Conservation (phyloP, 2,113 vertebrate genomes). For the Smithornis capensis region DNA sequence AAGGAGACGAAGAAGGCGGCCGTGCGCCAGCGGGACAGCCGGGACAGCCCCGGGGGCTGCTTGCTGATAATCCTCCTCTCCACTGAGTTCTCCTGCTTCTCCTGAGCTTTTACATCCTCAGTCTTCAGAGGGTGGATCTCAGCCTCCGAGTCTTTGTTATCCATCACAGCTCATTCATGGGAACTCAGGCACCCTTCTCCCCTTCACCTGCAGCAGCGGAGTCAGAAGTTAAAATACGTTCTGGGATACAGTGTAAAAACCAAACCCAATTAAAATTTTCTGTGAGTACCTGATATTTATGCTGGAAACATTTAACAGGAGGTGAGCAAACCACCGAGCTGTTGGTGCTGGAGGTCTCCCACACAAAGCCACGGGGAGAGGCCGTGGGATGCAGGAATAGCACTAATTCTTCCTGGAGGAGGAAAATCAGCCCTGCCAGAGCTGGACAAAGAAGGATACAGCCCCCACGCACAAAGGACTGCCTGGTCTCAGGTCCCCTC, state of each 20-base stretch:
- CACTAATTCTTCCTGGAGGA: neutral
- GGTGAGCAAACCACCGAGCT: neutral
- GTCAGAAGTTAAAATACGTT: neutral
- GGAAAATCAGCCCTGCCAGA: neutral
- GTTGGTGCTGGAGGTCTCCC: neutral
- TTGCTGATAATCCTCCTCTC: slow-evolving; percentile 61
- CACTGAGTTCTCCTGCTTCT: slow-evolving; percentile 12
- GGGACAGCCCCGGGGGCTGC: slow-evolving; percentile 56
- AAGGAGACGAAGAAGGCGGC: slow-evolving; percentile 86
- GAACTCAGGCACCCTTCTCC: neutral
- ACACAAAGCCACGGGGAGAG: neutral
- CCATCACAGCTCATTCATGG: slow-evolving; percentile 55
- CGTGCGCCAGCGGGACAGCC: slow-evolving; percentile 82
- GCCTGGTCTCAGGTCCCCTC: neutral
- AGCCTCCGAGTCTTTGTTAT: slow-evolving; percentile 73
- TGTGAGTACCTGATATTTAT: neutral
- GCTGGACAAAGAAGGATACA: neutral
- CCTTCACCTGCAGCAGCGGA: neutral
- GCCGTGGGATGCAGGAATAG: neutral
- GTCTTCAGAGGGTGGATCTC: slow-evolving; percentile 87
- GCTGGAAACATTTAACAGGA: neutral
- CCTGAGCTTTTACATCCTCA: slow-evolving; percentile 69
- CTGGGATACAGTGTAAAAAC: neutral
- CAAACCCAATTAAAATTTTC: neutral
- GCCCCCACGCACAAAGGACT: neutral